A percentile compares a stretch with the other conserved stretches of the same genome.
These are phyloP conservation scores for Micrasema longulum DNA, from an alignment of 1,140 invertebrate species.

Conservation along the genomic window DNA sequence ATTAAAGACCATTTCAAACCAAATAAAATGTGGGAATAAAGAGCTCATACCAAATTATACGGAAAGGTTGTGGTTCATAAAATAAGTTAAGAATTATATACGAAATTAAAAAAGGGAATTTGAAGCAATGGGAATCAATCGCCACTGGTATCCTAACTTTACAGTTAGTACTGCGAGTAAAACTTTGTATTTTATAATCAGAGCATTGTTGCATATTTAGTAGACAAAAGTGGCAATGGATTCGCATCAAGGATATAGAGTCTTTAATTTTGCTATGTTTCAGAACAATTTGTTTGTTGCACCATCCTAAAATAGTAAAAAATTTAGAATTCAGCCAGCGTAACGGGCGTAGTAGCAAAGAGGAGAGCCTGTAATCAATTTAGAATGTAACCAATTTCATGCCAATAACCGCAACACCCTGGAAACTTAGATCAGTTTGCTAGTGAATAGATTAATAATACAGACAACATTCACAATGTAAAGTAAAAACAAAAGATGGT, in stretches of 20 bases:
- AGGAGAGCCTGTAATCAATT: slow-evolving; percentile 85
- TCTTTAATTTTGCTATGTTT: slow-evolving; percentile 31
- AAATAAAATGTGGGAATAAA: slow-evolving; percentile 2
- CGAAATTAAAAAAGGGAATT: neutral
- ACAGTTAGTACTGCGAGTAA: no score
- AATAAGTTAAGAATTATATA: slow-evolving; percentile 3
- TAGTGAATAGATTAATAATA: slow-evolving; percentile 40
- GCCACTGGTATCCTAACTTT: no score
- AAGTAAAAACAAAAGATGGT: slow-evolving; percentile 32
- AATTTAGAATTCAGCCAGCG: neutral
- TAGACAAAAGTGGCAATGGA: no score
- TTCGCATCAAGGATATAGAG: no score
- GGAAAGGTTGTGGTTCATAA: neutral
- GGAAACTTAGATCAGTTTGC: slow-evolving; percentile 65
- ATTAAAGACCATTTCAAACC: slow-evolving; percentile 40
- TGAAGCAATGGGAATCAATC: no score
- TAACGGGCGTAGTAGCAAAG: slow-evolving; percentile 75
- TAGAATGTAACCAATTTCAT: slow-evolving; percentile 58
- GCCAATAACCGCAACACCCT: slow-evolving; percentile 69
- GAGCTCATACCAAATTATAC: no score
- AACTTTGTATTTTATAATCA: no score
- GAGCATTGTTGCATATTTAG: no score
- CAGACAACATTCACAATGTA: slow-evolving; percentile 28
- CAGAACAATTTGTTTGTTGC: slow-evolving; percentile 9
- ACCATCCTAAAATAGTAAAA: slow-evolving; percentile 28